phyloP scores from a whole-genome alignment of 1,140 invertebrate species.

The Asobara japonica region DNA sequence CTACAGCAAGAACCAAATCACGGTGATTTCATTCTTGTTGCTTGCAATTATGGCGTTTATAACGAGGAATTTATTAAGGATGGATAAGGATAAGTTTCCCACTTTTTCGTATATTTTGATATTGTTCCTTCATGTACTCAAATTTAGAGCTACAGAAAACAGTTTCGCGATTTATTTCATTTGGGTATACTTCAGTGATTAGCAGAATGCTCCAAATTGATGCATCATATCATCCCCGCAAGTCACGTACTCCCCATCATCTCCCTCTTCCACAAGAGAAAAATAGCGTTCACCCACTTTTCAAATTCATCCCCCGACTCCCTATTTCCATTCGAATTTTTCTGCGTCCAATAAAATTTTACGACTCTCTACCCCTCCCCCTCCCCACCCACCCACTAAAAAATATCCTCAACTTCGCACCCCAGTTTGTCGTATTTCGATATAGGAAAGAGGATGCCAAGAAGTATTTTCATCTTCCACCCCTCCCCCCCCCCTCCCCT shows the following conservation, averaged over 20 bases:
- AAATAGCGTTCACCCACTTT: background rate
- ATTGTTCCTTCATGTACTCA: too few species aligned
- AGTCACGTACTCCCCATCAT: background rate
- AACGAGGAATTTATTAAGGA: too few species aligned
- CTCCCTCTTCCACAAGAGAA: background rate
- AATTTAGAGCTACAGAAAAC: too few species aligned
- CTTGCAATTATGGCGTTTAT: background rate
- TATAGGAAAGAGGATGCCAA: background rate
- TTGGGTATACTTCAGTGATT: too few species aligned
- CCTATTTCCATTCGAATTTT: slow-evolving; percentile 1
- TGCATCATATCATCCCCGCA: too few species aligned
- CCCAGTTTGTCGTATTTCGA: background rate
- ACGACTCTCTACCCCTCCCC: background rate
- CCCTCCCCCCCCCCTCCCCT: background rate
- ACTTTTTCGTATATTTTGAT: too few species aligned
- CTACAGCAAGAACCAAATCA: background rate
- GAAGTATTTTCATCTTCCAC: slow-evolving; percentile 2
- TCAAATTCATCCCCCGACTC: background rate
- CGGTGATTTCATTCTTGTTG: background rate
- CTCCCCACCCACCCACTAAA: background rate
- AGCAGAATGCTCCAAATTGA: too few species aligned
- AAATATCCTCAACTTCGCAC: slow-evolving; percentile 10
- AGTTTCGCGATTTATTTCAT: too few species aligned
- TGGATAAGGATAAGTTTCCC: too few species aligned
- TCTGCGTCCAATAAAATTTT: slow-evolving; percentile 20